Evolutionary conservation across 2,797 vertebrate genomes (phyloP), one percentile per base, ranked within the genome.

Genomic region (Picus viridis): DNA sequence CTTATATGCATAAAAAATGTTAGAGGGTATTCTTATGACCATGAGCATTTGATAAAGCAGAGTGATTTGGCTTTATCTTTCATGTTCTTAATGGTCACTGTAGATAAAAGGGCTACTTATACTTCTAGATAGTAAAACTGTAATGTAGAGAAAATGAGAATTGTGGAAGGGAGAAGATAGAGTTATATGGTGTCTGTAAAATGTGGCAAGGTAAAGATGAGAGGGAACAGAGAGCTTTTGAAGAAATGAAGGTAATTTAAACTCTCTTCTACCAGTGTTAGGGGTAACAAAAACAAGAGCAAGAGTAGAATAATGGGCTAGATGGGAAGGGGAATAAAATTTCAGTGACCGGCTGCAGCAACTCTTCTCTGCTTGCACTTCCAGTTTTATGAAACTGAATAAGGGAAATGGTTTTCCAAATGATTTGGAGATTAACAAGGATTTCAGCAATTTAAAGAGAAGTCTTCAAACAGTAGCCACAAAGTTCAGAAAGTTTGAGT

Each of bases 41-140:
- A 4, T 0, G 11, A 64, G 24, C 9, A 15, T 86, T 63, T 81
- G 82, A 58, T 88, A 51, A 57, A 64, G 45, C n/a, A 47, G n/a
- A 59, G 24, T 79, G 67, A 67, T 94, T 88, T 83, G 61, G 17
- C 58, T 89, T 83, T 75, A 53, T 4, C 22, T 93, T 89, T 83
- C 59, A 27, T 58, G 5, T 75, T 83, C 36, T 67, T 78, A 78
- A 54, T 86, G 68, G 57, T 70, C 49, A 30, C 57, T 83, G 0
- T 78, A 73, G 82, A 39, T 92, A 81, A 81, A 19, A 57, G 43
- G 63, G 3, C 64, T 69, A 17, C 58, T 94, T 65, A 27, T 3
- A 30, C 23, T 59, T 90, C 19, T 10, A 41, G 86, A 13, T 8
- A 90, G 47, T 88, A 88, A 86, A 94, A 81, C 63, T 51, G n/a